Percentiles rank a stretch among this genome's conserved stretches.
phyloP scores from a whole-genome alignment of 2,888 invertebrate genomes.

The Ectemnius continuus region DNA sequence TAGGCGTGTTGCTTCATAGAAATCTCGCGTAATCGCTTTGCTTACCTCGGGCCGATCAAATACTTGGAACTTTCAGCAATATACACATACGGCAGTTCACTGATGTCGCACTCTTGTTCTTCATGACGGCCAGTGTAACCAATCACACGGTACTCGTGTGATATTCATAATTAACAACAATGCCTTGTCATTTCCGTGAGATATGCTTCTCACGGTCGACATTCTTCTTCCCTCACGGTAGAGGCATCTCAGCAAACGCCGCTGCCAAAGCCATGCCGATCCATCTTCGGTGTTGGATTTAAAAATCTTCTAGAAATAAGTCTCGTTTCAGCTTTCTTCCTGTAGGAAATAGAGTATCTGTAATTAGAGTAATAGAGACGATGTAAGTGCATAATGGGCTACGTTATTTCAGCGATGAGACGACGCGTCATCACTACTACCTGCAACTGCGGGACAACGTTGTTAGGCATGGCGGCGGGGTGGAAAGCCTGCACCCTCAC shows the following conservation, averaged over 20 bases:
- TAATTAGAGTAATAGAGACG: no score
- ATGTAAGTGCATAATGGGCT: no score
- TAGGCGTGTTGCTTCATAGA: no score
- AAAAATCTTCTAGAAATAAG: no score
- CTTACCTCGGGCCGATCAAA: no score
- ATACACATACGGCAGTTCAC: constrained; percentile 6
- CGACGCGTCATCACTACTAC: constrained; percentile 96
- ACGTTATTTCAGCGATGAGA: constrained; percentile 84
- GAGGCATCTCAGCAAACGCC: no score
- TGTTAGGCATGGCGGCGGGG: constrained; percentile 79
- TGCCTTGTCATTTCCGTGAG: constrained; percentile 41
- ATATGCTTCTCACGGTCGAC: constrained; percentile 38
- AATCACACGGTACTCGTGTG: constrained; percentile 12
- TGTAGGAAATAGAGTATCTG: no score
- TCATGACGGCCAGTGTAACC: constrained; percentile 28
- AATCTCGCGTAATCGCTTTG: no score
- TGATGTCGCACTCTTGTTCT: constrained; percentile 23
- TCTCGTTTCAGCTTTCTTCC: no score
- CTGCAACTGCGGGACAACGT: constrained; percentile 95
- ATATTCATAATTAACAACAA: constrained; percentile 55
- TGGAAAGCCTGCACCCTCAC: constrained; percentile 75
- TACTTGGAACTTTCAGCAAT: background rate
- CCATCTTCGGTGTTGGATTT: no score
- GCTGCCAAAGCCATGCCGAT: no score
- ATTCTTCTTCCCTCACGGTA: no score